Evolutionary conservation across 2,888 invertebrate species (phyloP).

Genomic region (Tenthredo scrophulariae): DNA sequence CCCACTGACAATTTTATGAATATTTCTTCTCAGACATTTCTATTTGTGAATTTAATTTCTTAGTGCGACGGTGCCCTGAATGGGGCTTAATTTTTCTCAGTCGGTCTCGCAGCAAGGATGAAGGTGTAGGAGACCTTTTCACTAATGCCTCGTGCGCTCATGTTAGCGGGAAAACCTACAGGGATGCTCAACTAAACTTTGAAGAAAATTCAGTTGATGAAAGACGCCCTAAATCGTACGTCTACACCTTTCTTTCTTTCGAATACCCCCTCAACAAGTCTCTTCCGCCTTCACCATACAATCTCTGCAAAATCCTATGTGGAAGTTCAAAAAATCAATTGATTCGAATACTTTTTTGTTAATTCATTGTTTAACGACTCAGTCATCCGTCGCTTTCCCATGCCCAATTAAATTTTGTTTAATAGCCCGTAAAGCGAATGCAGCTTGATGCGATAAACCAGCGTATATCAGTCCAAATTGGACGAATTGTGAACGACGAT

Average conservation of each 20-base stretch:
- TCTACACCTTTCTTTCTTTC: neutral
- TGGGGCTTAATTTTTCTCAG: constrained; percentile 66
- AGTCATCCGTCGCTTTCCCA: neutral
- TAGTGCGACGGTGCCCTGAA: constrained; percentile 58
- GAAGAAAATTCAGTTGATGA: neutral
- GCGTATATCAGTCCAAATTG: neutral
- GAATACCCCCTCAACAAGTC: neutral
- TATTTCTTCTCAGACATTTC: constrained; percentile 51
- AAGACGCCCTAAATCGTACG: neutral
- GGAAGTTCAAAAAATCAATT: neutral
- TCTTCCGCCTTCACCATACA: neutral
- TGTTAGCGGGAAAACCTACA: constrained; percentile 37
- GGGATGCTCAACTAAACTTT: constrained; percentile 25
- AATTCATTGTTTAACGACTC: neutral
- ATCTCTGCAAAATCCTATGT: neutral
- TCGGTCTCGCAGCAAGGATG: constrained; percentile 26
- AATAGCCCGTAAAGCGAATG: constrained; percentile 34
- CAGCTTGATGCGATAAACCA: neutral
- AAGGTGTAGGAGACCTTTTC: constrained; percentile 48
- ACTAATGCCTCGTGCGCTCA: constrained; percentile 44
- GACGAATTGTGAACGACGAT: neutral
- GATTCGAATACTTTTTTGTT: neutral
- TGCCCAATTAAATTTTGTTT: constrained; percentile 31
- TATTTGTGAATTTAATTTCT: constrained; percentile 63
- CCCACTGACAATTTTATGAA: constrained; percentile 28